These are phyloP conservation scores for Gymnocypris eckloni DNA, from an alignment of 2,797 vertebrate species.

Conservation along the genomic window DNA sequence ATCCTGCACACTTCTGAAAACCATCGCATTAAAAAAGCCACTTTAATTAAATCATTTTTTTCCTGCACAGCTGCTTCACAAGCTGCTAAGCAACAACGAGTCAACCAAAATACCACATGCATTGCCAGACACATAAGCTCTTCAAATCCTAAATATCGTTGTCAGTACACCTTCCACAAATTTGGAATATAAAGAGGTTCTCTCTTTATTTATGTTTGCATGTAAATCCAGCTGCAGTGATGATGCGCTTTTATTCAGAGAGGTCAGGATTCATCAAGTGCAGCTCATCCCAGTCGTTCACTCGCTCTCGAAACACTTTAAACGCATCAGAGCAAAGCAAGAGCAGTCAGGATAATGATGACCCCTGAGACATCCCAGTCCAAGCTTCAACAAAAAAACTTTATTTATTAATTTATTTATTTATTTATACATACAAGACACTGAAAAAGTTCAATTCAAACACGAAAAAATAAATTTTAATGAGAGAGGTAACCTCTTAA, in stretches of 20 bases:
- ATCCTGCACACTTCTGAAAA: not conserved
- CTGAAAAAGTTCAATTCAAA: not conserved
- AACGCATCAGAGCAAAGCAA: slow-evolving; percentile 8
- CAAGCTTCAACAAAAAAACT: slow-evolving; percentile 40
- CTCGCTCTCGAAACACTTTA: slow-evolving; percentile 19
- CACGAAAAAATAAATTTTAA: not conserved
- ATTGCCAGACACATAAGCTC: not conserved
- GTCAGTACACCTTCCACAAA: not conserved
- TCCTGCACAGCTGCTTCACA: not conserved
- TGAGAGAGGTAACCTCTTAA: not conserved
- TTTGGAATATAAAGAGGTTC: slow-evolving; percentile 2
- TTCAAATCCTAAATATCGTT: not conserved
- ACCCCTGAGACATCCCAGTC: slow-evolving; percentile 41
- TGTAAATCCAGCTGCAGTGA: not conserved
- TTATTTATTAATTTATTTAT: not conserved
- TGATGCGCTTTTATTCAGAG: slow-evolving; percentile 23
- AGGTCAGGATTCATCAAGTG: slow-evolving; percentile 17
- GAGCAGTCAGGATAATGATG: slow-evolving; percentile 46
- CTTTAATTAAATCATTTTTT: not conserved
- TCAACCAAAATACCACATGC: not conserved
- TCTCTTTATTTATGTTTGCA: too few relatives aligned
- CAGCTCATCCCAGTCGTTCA: slow-evolving; percentile 28
- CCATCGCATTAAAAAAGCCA: not conserved
- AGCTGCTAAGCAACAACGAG: not conserved
- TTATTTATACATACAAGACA: not conserved